Base-by-base conservation (phyloP, 2,113 vertebrate species). In the Megaceryle torquata region DNA sequence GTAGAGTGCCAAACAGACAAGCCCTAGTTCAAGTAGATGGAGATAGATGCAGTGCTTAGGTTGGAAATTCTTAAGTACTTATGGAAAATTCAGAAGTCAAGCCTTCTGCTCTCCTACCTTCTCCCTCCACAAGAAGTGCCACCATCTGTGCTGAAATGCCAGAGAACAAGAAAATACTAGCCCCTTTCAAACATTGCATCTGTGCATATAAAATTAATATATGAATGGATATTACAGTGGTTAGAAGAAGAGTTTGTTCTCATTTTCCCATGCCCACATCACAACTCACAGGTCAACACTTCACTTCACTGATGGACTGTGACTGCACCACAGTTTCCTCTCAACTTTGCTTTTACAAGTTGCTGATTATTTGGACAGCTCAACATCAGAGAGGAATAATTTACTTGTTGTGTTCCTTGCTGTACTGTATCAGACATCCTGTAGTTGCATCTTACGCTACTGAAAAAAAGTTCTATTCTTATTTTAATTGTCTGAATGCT, bases 321-420 rank as follows among this genome's bases (percentile, higher is more conserved):
- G 82, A 85, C 48, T 60, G 64, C 0, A 0, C 43, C 78, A 81
- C 63, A 79, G 50, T 69, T 91, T 54, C 44, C 60, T 92, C 95
- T 95, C 93, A 91, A 82, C 39, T 91, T 95, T 10, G 3, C 54
- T 97, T 82, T 64, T 57, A 37, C 60, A 88, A 92, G 84, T 88
- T 6, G 3, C 50, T 67, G 57, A 81, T 93, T 83, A 83, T 79
- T 87, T 83, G 67, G 86, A 57, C 61, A 88, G 92, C 81, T 94
- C 37, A 57, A 17, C 56, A 64, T 87, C 64, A 84, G 48, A 91
- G 29, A 83, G 16, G 65, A 91, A 68, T 84, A 82, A 95, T 92
- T 91, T 94, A 95, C 69, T 91, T 13, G 29, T 54, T 76, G 17
- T 76, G 69, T 69, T 86, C 74, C 71, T 92, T 17, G 1, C 21